phyloP scores from a whole-genome alignment of 1,140 invertebrate genomes.

The Penaeus japonicus region DNA sequence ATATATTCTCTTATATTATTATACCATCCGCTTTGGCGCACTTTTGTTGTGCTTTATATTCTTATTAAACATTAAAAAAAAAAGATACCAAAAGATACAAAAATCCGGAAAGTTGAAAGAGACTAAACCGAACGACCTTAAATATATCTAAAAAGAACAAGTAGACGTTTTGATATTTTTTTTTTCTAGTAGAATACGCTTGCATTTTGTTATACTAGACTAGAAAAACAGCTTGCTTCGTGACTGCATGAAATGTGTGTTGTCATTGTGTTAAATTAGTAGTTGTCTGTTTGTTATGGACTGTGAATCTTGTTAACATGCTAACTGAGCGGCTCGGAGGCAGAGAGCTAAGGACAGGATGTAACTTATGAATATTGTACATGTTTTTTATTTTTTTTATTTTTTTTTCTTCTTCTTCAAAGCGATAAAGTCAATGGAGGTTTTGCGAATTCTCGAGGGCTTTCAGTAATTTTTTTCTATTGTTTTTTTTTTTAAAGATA shows the following conservation, averaged over 20 bases:
- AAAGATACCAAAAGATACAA: background rate
- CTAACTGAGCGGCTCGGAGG: background rate
- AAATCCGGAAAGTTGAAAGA: conserved; percentile 21
- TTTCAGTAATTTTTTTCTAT: too few relatives aligned
- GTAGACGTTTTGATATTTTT: conserved; percentile 23
- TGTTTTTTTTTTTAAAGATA: too few relatives aligned
- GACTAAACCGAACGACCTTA: conserved; percentile 41
- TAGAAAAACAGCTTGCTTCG: background rate
- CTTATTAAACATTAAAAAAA: too few relatives aligned
- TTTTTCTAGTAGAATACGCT: conserved; percentile 1
- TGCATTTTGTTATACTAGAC: conserved; percentile 22
- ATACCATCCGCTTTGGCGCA: conserved; percentile 22
- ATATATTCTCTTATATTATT: conserved; percentile 36
- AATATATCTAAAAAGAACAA: conserved; percentile 24
- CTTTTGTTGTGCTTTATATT: conserved; percentile 38
- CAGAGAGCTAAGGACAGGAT: background rate
- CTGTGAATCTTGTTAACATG: background rate
- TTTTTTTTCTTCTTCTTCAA: too few relatives aligned
- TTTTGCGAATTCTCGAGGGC: too few relatives aligned
- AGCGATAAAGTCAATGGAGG: too few relatives aligned
- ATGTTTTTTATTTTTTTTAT: too few relatives aligned
- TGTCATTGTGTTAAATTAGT: background rate
- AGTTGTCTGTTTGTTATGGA: conserved; percentile 9
- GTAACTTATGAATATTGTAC: background rate
- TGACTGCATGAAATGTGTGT: conserved; percentile 29